Percentiles rank a stretch among this genome's conserved stretches.
These are phyloP conservation scores for Drosophila emarginata DNA, from an alignment of 2,888 invertebrate species.

Conservation along the genomic window DNA sequence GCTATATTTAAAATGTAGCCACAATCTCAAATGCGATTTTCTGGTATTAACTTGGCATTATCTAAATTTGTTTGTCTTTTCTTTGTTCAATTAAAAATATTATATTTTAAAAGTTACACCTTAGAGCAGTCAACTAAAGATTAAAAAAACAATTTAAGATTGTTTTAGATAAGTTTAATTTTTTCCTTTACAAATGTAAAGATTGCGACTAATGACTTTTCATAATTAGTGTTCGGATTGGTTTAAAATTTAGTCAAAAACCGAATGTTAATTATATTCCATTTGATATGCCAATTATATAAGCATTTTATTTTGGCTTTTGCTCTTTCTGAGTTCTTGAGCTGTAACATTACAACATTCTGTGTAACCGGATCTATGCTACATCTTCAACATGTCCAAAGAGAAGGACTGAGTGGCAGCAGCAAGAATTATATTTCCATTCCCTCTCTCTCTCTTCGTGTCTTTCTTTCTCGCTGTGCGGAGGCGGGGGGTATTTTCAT, in stretches of 20 bases:
- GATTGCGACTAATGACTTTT: neutral
- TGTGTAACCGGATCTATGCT: neutral
- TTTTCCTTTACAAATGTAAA: too few species aligned
- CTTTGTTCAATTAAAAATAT: too few species aligned
- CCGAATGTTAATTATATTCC: neutral
- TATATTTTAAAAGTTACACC: too few species aligned
- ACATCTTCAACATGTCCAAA: neutral
- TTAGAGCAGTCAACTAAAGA: too few species aligned
- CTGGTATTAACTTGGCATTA: too few species aligned
- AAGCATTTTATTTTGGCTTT: neutral
- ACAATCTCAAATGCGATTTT: too few species aligned
- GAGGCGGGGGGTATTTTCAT: neutral
- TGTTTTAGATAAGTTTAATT: too few species aligned
- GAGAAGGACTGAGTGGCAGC: neutral
- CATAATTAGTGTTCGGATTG: neutral
- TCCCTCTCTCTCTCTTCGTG: neutral
- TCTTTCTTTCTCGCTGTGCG: neutral
- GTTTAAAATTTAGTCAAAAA: neutral
- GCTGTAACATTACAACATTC: neutral
- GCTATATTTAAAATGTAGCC: too few species aligned
- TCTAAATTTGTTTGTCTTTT: too few species aligned
- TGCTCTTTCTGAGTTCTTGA: neutral
- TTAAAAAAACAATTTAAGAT: too few species aligned
- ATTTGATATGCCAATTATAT: slow-evolving; percentile 12
- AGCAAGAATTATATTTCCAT: neutral